Percentiles rank a stretch among this genome's conserved stretches.
Conservation (phyloP, 2,888 invertebrate genomes). For the Formica aserva region DNA sequence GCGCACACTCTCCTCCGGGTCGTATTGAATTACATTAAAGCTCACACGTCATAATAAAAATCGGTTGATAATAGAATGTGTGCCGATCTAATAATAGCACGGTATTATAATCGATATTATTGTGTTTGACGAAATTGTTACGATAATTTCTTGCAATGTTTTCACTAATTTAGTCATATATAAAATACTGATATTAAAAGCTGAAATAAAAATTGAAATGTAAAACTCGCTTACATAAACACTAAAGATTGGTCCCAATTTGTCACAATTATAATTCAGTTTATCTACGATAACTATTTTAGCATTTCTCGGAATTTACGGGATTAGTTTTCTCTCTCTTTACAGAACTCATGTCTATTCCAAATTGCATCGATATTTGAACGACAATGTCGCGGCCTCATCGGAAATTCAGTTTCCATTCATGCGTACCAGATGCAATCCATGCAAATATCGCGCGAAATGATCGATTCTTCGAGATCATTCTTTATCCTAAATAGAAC, state of each 20-base stretch:
- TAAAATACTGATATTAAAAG: background rate
- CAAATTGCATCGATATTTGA: conserved; percentile 62
- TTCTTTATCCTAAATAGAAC: background rate
- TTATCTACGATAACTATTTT: conserved; percentile 23
- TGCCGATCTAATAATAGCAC: conserved; percentile 7
- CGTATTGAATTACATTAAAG: conserved; percentile 69
- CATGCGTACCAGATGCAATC: conserved; percentile 7
- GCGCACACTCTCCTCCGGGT: conserved; percentile 56
- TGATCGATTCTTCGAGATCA: background rate
- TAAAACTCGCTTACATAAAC: background rate
- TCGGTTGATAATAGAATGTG: background rate
- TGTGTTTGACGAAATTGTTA: background rate
- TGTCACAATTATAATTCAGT: background rate
- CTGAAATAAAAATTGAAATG: background rate
- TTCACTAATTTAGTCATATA: background rate
- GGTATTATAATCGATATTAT: background rate
- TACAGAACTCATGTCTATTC: conserved; percentile 70
- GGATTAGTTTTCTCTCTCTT: conserved; percentile 46
- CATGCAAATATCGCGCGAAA: background rate
- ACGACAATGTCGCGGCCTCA: conserved; percentile 33
- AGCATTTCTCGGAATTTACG: conserved; percentile 10
- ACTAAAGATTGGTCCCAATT: background rate
- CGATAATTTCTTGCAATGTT: background rate
- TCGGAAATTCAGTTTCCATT: conserved; percentile 42
- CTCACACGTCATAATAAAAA: conserved; percentile 17